A percentile compares a stretch with the other conserved stretches of the same genome.
These are phyloP conservation scores for Byasa hedistus DNA, from an alignment of 2,888 invertebrate species.

Conservation along the genomic window DNA sequence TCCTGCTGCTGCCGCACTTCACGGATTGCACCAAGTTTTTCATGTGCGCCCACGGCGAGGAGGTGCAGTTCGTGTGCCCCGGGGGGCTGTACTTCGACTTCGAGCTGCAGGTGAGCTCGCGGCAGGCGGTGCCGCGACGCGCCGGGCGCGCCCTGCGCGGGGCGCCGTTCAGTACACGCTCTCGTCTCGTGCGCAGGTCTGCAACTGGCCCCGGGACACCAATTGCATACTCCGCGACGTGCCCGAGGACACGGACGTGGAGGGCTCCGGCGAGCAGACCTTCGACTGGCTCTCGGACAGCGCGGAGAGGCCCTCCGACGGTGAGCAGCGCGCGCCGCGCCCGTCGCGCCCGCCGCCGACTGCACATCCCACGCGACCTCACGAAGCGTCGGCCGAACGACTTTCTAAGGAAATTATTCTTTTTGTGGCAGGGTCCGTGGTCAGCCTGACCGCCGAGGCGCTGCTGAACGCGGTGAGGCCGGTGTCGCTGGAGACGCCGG, in stretches of 20 bases:
- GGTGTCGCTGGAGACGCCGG: slow-evolving; percentile 32
- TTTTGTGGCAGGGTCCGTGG: slow-evolving; percentile 30
- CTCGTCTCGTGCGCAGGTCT: slow-evolving; percentile 41
- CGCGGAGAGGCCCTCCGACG: slow-evolving; percentile 31
- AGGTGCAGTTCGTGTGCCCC: slow-evolving; percentile 52
- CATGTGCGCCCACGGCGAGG: slow-evolving; percentile 61
- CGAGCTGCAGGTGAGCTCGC: slow-evolving; percentile 51
- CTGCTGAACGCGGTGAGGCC: slow-evolving; percentile 35
- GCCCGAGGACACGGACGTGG: slow-evolving; percentile 38
- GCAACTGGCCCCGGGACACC: slow-evolving; percentile 48
- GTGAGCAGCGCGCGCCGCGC: slow-evolving; percentile 12
- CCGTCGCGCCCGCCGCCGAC: no score
- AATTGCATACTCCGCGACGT: slow-evolving; percentile 47
- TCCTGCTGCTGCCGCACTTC: slow-evolving; percentile 60
- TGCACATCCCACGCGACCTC: no score
- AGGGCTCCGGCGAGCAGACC: slow-evolving; percentile 44
- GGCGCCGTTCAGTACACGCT: no score
- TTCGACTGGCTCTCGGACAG: slow-evolving; percentile 33
- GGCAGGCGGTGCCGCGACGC: neutral
- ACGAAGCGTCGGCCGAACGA: no score
- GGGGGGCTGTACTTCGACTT: slow-evolving; percentile 56
- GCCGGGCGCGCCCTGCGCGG: neutral
- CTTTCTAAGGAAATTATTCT: no score
- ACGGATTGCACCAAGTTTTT: slow-evolving; percentile 57
- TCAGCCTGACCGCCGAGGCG: slow-evolving; percentile 34